Conservation (phyloP, 2,888 invertebrate genomes). For the Euphydryas editha region DNA sequence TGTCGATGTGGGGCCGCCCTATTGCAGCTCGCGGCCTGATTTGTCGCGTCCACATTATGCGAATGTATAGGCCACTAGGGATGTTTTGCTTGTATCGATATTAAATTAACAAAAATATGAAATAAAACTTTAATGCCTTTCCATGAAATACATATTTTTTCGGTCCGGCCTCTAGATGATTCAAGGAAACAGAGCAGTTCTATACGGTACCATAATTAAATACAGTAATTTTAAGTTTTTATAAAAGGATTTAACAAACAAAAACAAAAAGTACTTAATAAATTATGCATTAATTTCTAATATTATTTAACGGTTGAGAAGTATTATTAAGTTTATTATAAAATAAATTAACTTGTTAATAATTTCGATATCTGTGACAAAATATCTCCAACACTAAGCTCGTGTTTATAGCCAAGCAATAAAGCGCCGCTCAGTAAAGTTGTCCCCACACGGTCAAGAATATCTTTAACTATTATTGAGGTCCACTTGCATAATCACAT, state of each 20-base stretch:
- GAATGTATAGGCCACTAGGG: slow-evolving; percentile 57
- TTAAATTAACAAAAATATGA: neutral
- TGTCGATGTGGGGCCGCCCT: slow-evolving; percentile 81
- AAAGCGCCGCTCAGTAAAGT: slow-evolving; percentile 63
- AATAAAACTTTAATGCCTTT: neutral
- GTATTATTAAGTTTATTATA: neutral
- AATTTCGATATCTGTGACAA: slow-evolving; percentile 1
- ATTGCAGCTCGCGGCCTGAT: slow-evolving; percentile 76
- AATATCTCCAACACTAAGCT: slow-evolving; percentile 32
- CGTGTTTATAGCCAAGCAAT: slow-evolving; percentile 60
- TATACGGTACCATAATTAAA: no score
- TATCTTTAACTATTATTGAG: slow-evolving; percentile 67
- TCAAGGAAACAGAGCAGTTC: neutral
- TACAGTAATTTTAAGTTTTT: no score
- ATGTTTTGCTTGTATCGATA: slow-evolving; percentile 41
- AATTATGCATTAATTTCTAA: neutral
- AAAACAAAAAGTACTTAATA: no score
- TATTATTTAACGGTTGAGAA: neutral
- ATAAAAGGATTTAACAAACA: no score
- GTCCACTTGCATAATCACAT: slow-evolving; percentile 66
- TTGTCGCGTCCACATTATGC: slow-evolving; percentile 78
- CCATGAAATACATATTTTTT: neutral
- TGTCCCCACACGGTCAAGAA: slow-evolving; percentile 71
- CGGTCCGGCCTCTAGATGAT: neutral
- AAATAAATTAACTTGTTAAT: neutral